A percentile compares a stretch with the other conserved stretches of the same genome.
Conservation (phyloP, 2,888 invertebrate genomes). For the Amblyjoppa fuscipennis region DNA sequence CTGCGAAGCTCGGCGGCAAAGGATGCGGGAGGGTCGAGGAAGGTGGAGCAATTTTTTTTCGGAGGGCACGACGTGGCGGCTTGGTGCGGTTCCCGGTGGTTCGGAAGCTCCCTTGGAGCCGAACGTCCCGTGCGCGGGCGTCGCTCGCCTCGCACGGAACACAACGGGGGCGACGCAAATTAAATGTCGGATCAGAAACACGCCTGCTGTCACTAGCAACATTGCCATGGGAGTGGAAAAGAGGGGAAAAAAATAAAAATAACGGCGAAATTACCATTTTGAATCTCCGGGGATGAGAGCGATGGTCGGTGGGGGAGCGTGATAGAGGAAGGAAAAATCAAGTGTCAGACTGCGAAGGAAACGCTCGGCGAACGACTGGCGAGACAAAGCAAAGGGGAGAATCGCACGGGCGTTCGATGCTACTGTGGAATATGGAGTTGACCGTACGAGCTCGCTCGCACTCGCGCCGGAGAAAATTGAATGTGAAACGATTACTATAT, state of each 20-base stretch:
- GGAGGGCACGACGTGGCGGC: slow-evolving; percentile 31
- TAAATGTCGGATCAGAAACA: slow-evolving; percentile 79
- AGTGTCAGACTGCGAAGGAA: slow-evolving; percentile 18
- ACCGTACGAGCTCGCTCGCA: background rate
- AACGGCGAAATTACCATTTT: slow-evolving; percentile 75
- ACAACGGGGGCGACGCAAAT: slow-evolving; percentile 75
- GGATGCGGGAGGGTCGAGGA: slow-evolving; percentile 34
- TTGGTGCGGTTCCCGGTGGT: slow-evolving; percentile 12
- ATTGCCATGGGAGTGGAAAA: slow-evolving; percentile 69
- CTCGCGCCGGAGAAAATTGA: background rate
- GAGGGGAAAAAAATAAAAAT: slow-evolving; percentile 62
- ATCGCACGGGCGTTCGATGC: slow-evolving; percentile 18
- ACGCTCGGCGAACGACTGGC: slow-evolving; percentile 34
- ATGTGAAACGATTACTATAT: slow-evolving; percentile 8
- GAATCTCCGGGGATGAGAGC: slow-evolving; percentile 67
- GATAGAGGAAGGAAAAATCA: slow-evolving; percentile 17
- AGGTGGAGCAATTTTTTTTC: slow-evolving; percentile 39
- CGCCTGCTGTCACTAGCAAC: slow-evolving; percentile 77
- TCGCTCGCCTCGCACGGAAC: slow-evolving; percentile 61
- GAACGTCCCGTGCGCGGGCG: slow-evolving; percentile 43
- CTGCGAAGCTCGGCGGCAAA: slow-evolving; percentile 35
- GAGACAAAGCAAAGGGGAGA: slow-evolving; percentile 32
- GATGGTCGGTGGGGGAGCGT: background rate
- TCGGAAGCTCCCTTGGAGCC: slow-evolving; percentile 54
- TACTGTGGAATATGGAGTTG: slow-evolving; percentile 11